Percentiles rank a stretch among this genome's conserved stretches.
Evolutionary conservation across 2,888 invertebrate species (phyloP).

Genomic region (Matsumyia berberina): DNA sequence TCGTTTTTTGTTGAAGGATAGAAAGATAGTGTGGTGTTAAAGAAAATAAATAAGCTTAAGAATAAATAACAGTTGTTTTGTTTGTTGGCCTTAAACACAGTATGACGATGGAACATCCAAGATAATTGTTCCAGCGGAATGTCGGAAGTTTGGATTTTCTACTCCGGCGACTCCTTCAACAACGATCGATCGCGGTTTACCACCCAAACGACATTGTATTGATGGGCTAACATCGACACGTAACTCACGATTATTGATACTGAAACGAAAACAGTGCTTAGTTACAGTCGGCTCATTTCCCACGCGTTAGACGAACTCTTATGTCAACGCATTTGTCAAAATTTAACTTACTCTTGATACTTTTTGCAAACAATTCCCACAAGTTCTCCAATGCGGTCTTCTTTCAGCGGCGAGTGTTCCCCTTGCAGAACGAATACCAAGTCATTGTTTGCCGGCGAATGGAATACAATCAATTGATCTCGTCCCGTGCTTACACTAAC

Average conservation of each 20-base stretch:
- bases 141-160: conserved; percentile 82
- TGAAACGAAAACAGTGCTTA: too few species aligned
- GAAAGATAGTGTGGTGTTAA: conserved; percentile 33
- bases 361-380: conserved; percentile 92
- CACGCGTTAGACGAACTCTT: too few species aligned
- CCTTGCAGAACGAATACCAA: conserved; percentile 91
- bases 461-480: conserved; percentile 94
- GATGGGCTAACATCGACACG: conserved; percentile 89
- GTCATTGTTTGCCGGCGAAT: conserved; percentile 95
- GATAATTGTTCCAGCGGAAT: conserved; percentile 82
- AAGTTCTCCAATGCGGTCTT: conserved; percentile 94
- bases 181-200: conserved; percentile 87
- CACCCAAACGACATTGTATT: conserved; percentile 93
- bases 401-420: conserved; percentile 83
- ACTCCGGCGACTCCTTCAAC: conserved; percentile 82
- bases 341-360: conserved; percentile 89
- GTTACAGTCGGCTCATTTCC: too few species aligned
- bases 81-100: conserved; percentile 79
- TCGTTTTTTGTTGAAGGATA: conserved; percentile 34
- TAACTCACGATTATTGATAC: conserved; percentile 89
- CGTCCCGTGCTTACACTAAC: conserved; percentile 93
- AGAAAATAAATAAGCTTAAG: conserved; percentile 68
- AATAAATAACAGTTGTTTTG: conserved; percentile 67
- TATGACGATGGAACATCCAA: conserved; percentile 84
- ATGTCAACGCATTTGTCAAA: too few species aligned